Evolutionary conservation across 2,797 vertebrate species (phyloP).

Genomic region (Amniataba percoides): DNA sequence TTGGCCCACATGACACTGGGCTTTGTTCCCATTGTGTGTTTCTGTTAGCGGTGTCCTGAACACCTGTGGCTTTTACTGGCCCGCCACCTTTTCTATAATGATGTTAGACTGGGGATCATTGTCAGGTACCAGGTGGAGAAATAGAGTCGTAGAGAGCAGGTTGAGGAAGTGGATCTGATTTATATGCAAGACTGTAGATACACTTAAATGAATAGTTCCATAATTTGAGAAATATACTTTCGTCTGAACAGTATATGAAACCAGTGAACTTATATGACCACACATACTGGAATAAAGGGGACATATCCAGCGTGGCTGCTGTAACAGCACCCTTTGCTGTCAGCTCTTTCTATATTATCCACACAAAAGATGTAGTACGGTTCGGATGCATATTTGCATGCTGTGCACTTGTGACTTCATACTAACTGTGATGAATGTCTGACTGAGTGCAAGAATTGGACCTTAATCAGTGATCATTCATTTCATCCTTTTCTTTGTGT

Average conservation of each 20-base stretch:
- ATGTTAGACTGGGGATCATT: conserved; percentile 31
- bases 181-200: not conserved
- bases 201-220: not conserved
- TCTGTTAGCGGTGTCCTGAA: conserved; percentile 52
- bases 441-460: conserved; percentile 8
- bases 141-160: conserved; percentile 5
- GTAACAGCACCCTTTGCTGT: not conserved
- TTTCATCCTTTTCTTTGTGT: conserved; percentile 23
- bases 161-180: conserved; percentile 23
- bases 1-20: conserved; percentile 47
- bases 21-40: conserved; percentile 59
- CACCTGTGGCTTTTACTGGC: conserved; percentile 58
- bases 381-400: not conserved
- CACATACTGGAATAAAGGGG: not conserved
- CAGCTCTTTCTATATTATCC: not conserved
- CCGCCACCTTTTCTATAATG: conserved; percentile 55
- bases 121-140: conserved; percentile 25
- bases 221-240: not conserved
- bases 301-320: not conserved
- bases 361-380: not conserved
- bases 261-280: not conserved
- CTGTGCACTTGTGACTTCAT: not conserved
- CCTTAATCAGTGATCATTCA: conserved; percentile 8
- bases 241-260: not conserved
- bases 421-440: not conserved